These are phyloP conservation scores for Halictus rubicundus DNA, from an alignment of 1,140 invertebrate species.

Conservation along the genomic window DNA sequence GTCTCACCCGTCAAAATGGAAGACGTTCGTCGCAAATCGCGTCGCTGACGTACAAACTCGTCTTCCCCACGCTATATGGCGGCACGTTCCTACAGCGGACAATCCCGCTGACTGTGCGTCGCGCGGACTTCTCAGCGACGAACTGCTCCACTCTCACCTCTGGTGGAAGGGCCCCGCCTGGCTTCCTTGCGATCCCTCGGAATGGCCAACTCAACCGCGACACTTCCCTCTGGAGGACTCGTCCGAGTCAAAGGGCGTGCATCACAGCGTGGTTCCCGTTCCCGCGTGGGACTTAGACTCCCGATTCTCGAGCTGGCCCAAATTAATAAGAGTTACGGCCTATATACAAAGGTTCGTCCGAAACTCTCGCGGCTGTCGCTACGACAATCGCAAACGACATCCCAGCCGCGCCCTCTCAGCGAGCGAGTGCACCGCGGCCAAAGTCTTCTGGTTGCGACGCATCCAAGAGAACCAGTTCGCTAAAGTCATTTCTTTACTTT, in stretches of 20 bases:
- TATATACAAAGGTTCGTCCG: not conserved
- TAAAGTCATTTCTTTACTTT: not conserved
- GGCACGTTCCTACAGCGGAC: not conserved
- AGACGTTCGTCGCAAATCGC: conserved; percentile 12
- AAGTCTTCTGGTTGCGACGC: no score
- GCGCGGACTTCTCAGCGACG: not conserved
- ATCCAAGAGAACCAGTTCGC: no score
- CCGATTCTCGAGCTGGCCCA: not conserved
- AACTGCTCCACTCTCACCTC: not conserved
- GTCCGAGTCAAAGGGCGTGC: no score
- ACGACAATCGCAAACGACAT: not conserved
- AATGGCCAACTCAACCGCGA: not conserved
- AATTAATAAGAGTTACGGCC: not conserved
- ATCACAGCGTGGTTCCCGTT: not conserved
- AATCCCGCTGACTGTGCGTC: conserved; percentile 32
- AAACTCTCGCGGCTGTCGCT: not conserved
- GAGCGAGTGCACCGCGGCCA: no score
- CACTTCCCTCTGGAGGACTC: no score
- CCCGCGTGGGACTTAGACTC: not conserved
- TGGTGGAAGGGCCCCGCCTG: conserved; percentile 9
- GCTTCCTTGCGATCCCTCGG: not conserved
- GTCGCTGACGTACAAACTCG: not conserved
- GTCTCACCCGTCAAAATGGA: not conserved
- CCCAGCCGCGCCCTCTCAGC: not conserved
- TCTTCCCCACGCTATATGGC: not conserved